Percentiles rank a stretch among this genome's conserved stretches.
phyloP scores from a whole-genome alignment of 2,797 vertebrate species.

The Cryptoblepharus egeriae region DNA sequence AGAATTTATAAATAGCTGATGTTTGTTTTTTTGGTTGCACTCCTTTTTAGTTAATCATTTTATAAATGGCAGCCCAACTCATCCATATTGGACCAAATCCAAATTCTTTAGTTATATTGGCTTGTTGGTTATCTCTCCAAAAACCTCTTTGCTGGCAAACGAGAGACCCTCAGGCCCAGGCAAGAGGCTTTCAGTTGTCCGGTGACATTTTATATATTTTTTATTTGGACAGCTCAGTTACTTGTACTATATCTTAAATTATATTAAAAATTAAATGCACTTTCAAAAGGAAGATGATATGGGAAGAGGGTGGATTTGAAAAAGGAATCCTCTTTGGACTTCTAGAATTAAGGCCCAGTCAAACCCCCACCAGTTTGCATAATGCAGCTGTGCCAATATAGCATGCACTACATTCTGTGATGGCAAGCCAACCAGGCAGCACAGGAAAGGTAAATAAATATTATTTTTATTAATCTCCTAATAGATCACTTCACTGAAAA shows the following conservation, averaged over 20 bases:
- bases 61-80: neutral
- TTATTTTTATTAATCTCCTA: no score
- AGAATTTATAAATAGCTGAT: slow-evolving; percentile 46
- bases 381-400: no score
- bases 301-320: neutral
- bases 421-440: no score
- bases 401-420: no score
- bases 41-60: neutral
- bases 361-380: no score
- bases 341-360: no score
- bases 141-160: neutral
- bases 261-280: neutral
- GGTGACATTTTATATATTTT: neutral
- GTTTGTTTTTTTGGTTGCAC: neutral
- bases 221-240: neutral
- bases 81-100: neutral
- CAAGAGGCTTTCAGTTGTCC: neutral
- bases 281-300: neutral
- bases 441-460: no score
- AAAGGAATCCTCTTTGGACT: neutral
- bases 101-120: neutral
- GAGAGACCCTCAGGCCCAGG: neutral
- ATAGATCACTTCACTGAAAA: no score
- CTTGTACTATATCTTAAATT: neutral
- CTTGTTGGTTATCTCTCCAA: neutral